Evolutionary conservation across 2,113 vertebrate species (phyloP).

Genomic region (Trichomycterus rosablanca): DNA sequence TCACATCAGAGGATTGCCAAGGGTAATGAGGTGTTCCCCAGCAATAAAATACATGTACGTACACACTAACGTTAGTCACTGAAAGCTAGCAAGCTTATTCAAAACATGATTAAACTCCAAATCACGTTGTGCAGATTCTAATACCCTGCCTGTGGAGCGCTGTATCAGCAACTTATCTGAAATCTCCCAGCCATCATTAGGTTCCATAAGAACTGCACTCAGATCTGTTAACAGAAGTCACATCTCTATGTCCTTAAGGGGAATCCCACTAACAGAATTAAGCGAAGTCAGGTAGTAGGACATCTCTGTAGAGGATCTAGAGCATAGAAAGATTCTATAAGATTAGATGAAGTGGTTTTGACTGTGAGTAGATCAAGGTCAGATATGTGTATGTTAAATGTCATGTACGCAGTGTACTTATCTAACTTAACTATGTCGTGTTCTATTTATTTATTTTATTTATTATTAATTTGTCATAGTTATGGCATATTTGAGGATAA

Average conservation of each 20-base stretch:
- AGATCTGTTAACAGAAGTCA: conserved; percentile 22
- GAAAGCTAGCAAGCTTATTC: background rate
- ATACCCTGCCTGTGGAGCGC: conserved; percentile 51
- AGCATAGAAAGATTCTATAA: conserved; percentile 15
- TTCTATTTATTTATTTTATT: too few relatives aligned
- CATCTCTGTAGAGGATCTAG: conserved; percentile 42
- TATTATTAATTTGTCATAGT: too few relatives aligned
- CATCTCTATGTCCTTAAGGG: conserved; percentile 23
- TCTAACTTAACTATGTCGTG: background rate
- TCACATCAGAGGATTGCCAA: conserved; percentile 52
- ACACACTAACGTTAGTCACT: conserved; percentile 34
- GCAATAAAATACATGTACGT: conserved; percentile 62
- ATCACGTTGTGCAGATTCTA: conserved; percentile 7
- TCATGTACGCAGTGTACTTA: conserved; percentile 1
- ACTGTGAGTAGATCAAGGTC: conserved; percentile 34
- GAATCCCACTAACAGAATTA: conserved; percentile 48
- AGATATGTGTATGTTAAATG: conserved; percentile 1
- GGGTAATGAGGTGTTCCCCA: conserved; percentile 49
- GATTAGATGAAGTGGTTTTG: conserved; percentile 6
- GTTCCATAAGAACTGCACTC: conserved; percentile 48
- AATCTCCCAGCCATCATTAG: conserved; percentile 52
- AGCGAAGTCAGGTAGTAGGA: conserved; percentile 48
- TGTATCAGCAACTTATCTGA: conserved; percentile 50
- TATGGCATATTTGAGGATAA: too few relatives aligned
- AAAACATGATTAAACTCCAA: conserved; percentile 13